phyloP scores from a whole-genome alignment of 1,140 invertebrate genomes.

The Reticulitermes speratus region DNA sequence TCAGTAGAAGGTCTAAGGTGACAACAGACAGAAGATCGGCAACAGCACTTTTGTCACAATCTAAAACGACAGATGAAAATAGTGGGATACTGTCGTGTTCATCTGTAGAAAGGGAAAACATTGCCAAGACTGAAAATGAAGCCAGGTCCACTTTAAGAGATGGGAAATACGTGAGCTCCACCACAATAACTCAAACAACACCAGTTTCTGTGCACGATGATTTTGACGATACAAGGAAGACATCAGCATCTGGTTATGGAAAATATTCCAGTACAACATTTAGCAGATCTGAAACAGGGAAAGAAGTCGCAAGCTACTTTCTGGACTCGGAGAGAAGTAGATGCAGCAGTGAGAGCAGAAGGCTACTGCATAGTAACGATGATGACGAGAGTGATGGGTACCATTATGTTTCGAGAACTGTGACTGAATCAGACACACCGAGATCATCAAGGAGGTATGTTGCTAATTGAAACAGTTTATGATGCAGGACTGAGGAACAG shows the following conservation, averaged over 20 bases:
- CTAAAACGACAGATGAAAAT: not conserved
- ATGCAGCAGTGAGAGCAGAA: not conserved
- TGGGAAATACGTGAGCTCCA: not conserved
- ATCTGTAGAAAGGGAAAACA: not conserved
- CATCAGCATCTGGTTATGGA: not conserved
- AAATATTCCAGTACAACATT: not conserved
- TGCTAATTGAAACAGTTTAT: not conserved
- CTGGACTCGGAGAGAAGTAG: not conserved
- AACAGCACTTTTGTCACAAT: not conserved
- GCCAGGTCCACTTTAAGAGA: not conserved
- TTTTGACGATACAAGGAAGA: constrained; percentile 7
- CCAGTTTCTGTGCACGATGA: not conserved
- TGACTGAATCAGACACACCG: not conserved
- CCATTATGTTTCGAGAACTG: not conserved
- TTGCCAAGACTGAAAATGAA: not conserved
- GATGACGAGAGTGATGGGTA: not conserved
- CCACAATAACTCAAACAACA: not conserved
- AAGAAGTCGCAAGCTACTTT: not conserved
- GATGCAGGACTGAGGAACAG: too few species aligned
- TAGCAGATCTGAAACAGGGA: not conserved
- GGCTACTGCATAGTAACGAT: not conserved
- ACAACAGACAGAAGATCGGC: not conserved
- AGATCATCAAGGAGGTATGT: not conserved
- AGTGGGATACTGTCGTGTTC: not conserved
- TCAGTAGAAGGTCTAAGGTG: not conserved